Conservation (phyloP, 2,113 vertebrate genomes). For the Ctenomys sociabilis region DNA sequence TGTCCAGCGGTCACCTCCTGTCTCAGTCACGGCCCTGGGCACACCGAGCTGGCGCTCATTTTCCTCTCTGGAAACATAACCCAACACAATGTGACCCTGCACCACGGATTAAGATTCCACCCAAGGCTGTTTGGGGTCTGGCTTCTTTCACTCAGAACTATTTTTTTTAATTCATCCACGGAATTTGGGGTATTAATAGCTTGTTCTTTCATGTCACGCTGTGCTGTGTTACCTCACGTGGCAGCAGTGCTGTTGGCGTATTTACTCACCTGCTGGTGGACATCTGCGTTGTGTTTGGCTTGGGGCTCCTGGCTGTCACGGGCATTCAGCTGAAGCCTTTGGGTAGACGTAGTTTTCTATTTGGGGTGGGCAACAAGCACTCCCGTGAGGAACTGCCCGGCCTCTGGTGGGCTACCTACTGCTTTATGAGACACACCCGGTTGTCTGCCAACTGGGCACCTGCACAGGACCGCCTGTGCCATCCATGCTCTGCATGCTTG, state of each 20-base stretch:
- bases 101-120: background rate
- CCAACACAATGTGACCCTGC: background rate
- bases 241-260: background rate
- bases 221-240: background rate
- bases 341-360: background rate
- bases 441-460: background rate
- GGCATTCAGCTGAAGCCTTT: background rate
- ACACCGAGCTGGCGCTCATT: background rate
- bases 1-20: background rate
- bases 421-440: background rate
- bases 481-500: background rate
- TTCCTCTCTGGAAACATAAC: background rate
- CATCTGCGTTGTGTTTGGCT: background rate
- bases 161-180: background rate
- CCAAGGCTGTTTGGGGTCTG: background rate
- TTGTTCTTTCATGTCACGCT: background rate
- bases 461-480: background rate
- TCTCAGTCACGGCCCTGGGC: background rate
- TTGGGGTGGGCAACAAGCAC: background rate
- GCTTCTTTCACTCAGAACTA: background rate
- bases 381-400: background rate
- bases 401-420: background rate
- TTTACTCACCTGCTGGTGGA: background rate
- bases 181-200: background rate
- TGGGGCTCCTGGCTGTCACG: background rate